phyloP scores from a whole-genome alignment of 2,888 invertebrate genomes.

The Atherix ibis region DNA sequence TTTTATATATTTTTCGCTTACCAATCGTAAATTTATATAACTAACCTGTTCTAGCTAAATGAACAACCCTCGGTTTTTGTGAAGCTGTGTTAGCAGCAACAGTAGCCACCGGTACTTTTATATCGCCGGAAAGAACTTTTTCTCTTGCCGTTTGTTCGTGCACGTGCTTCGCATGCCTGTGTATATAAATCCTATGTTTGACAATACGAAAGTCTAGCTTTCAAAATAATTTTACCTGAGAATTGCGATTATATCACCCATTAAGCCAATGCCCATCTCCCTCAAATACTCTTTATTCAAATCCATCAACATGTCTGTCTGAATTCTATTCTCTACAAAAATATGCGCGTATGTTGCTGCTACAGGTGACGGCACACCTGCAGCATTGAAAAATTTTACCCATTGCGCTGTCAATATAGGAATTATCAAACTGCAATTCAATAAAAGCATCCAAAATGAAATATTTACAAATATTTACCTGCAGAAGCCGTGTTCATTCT shows the following conservation, averaged over 20 bases:
- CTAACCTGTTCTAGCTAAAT: too few species aligned
- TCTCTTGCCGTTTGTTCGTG: constrained; percentile 42
- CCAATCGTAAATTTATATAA: too few species aligned
- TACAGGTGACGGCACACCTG: constrained; percentile 60
- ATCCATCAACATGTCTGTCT: constrained; percentile 71
- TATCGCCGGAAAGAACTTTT: constrained; percentile 33
- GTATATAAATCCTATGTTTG: too few species aligned
- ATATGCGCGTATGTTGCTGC: constrained; percentile 72
- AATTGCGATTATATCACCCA: constrained; percentile 54
- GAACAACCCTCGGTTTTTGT: too few species aligned
- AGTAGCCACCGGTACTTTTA: constrained; percentile 37
- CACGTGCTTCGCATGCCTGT: constrained; percentile 42
- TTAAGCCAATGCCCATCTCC: constrained; percentile 74
- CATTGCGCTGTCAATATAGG: constrained; percentile 37
- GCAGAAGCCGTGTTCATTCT: too few species aligned
- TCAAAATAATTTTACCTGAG: constrained; percentile 36
- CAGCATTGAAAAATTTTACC: constrained; percentile 74
- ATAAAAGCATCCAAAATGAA: too few species aligned
- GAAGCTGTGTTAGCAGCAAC: constrained; percentile 26
- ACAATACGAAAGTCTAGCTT: too few species aligned
- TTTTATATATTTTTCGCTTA: too few species aligned
- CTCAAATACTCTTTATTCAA: constrained; percentile 72
- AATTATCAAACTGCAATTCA: too few species aligned
- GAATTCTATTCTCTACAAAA: constrained; percentile 75
- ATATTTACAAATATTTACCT: too few species aligned